Evolutionary conservation across 2,797 vertebrate genomes (phyloP).

Genomic region (Malacoraja senta): DNA sequence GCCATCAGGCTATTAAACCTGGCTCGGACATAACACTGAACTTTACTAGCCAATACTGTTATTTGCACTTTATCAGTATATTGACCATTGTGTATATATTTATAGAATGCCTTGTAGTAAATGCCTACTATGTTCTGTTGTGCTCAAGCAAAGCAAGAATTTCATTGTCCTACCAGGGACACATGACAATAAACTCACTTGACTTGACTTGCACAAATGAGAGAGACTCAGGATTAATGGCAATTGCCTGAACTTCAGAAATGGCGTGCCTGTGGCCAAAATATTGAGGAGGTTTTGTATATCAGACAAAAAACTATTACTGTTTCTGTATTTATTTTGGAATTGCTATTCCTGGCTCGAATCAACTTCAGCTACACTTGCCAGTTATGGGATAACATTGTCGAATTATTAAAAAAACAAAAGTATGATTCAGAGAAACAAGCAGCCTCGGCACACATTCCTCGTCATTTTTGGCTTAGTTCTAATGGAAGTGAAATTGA

Average conservation of each 20-base stretch:
- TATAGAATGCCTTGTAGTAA: too few species aligned
- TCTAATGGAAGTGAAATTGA: background rate
- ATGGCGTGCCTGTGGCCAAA: background rate
- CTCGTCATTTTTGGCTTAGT: background rate
- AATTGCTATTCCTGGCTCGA: background rate
- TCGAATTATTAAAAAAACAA: background rate
- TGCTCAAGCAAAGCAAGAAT: too few species aligned
- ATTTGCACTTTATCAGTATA: too few species aligned
- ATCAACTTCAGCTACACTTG: background rate
- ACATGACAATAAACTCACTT: too few species aligned
- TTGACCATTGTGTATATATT: too few species aligned
- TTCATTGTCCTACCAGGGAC: too few species aligned
- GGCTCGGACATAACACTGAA: too few species aligned
- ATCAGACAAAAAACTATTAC: background rate
- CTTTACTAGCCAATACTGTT: too few species aligned
- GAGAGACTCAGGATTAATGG: background rate
- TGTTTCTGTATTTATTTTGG: constrained; percentile 12
- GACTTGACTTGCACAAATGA: too few species aligned
- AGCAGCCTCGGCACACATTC: background rate
- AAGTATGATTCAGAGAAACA: background rate
- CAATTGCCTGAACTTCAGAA: background rate
- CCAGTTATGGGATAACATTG: background rate
- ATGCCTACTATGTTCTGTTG: too few species aligned
- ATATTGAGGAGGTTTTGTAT: background rate
- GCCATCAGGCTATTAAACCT: too few species aligned